phyloP scores from a whole-genome alignment of 2,888 invertebrate genomes.

The Arrhopalites spinosus region DNA sequence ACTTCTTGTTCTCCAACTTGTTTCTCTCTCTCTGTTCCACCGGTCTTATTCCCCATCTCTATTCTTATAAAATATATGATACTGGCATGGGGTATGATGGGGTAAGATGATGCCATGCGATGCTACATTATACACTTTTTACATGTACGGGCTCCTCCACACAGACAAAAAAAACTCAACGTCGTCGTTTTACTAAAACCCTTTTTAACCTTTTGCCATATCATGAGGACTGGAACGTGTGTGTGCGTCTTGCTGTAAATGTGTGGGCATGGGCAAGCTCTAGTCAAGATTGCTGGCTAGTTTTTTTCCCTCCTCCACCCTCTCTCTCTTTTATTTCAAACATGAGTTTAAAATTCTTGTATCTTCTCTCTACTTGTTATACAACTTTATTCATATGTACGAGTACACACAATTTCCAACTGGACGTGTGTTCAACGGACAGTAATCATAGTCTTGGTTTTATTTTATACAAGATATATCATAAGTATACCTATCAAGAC shows the following conservation, averaged over 20 bases:
- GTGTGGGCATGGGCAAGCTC: neutral
- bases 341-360: neutral
- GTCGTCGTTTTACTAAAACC: neutral
- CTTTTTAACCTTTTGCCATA: constrained; percentile 17
- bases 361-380: neutral
- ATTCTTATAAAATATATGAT: no score
- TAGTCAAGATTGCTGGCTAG: neutral
- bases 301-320: neutral
- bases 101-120: neutral
- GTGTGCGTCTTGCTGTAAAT: neutral
- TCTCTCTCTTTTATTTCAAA: neutral
- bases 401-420: neutral
- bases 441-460: neutral
- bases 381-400: neutral
- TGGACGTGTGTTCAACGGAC: neutral
- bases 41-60: neutral
- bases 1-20: constrained; percentile 15
- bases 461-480: neutral
- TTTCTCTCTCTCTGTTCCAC: no score
- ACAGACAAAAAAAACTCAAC: no score
- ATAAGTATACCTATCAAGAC: neutral
- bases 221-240: constrained; percentile 12
- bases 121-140: neutral
- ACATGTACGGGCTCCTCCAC: no score
- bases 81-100: neutral